Evolutionary conservation across 2,888 invertebrate species (phyloP).

Genomic region (Lepidonotus clava): DNA sequence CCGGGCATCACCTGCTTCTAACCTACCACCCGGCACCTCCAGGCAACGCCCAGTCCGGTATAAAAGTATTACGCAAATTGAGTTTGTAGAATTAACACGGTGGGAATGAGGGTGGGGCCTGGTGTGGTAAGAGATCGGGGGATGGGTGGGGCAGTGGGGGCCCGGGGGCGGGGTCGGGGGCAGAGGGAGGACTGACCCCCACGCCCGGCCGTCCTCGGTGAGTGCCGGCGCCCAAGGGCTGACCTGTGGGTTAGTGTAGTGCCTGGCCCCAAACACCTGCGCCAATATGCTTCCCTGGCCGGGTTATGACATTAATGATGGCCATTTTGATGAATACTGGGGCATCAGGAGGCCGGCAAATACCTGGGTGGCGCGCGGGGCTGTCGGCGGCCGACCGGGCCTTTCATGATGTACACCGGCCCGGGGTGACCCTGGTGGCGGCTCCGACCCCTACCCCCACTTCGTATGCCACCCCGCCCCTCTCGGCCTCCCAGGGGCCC

Average conservation of each 20-base stretch:
- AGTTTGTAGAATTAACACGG: constrained; percentile 32
- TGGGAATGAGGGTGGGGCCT: not conserved
- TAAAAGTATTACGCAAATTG: constrained; percentile 39
- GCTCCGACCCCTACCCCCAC: not conserved
- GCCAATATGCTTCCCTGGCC: constrained; percentile 28
- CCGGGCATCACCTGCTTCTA: not conserved
- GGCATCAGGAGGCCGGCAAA: no score
- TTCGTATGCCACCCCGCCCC: no score
- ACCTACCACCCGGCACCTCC: not conserved
- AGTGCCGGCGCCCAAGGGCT: constrained; percentile 14
- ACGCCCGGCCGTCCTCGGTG: not conserved
- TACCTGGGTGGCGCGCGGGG: no score
- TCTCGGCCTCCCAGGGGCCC: no score
- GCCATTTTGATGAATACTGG: constrained; percentile 33
- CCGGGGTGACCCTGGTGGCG: not conserved
- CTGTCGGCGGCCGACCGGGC: not conserved
- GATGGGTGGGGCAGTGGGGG: not conserved
- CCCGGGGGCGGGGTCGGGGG: not conserved
- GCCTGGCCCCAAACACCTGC: not conserved
- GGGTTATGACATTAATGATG: constrained; percentile 45
- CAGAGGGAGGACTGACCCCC: not conserved
- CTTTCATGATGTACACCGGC: not conserved
- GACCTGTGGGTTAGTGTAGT: constrained; percentile 32
- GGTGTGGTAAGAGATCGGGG: not conserved
- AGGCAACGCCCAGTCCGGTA: not conserved